Evolutionary conservation across 2,797 vertebrate genomes (phyloP), one percentile per base, ranked within the genome.

Genomic region (Helostoma temminkii): DNA sequence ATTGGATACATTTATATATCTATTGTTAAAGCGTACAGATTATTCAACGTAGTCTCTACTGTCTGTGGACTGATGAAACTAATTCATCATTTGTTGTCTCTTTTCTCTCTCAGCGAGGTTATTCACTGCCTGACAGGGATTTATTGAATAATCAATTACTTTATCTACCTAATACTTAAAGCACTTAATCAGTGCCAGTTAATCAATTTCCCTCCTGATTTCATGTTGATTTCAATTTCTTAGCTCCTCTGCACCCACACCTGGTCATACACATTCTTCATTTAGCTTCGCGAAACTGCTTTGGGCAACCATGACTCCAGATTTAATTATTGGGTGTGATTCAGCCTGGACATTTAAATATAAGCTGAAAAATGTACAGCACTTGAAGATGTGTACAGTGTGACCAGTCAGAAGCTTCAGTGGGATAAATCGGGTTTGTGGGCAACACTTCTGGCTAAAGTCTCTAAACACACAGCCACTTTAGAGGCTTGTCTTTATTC

Each of bases 91-190:
- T 91, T 93, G 87, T 92, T 93, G 84, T 84, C 79, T 90, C 84
- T 81, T 88, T 84, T 92, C 83, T 89, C 81, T 89, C 77, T 80
- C 65, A 84, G 86, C 62, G 71, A 92, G 64, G 80, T 90, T 86
- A 93, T 92, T 94, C 88, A 84, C 82, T 81, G 66, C 75, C 90
- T 88, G 93, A 84, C 84, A 87, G 81, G 91, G 94, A 97, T 95
- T 95, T 95, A 96, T 92, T 93, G 93, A 94, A 94, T 94, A 96
- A 96, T 97, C 95, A 94, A 96, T 97, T 92, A 83, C 93, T 96
- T 96, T 95, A 96, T 96, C 95, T 94, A 92, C 70, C 89, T 95
- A 93, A 95, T 94, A 94, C 93, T 94, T 93, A 90, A 90, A 94
- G 93, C 81, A 91, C 95, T 96, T 95, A 83, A 93, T 97, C 95